Base-by-base conservation (phyloP, 2,797 vertebrate species). In the Hippoglossus hippoglossus region DNA sequence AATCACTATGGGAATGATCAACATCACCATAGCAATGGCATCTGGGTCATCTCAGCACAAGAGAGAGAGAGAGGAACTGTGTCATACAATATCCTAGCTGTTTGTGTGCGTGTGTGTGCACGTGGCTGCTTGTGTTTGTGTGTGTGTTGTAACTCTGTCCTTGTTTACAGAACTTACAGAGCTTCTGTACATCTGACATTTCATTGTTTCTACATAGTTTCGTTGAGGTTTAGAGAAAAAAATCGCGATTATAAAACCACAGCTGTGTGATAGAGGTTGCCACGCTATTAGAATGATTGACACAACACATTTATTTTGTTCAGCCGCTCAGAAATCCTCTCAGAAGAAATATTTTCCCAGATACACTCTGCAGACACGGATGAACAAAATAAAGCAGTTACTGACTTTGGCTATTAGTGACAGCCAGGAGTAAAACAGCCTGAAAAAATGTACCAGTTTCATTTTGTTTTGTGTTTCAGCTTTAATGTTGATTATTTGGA, bases 11-110 rank as follows among this genome's bases (percentile, higher is more conserved):
- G 31, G 53, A 22, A 65, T 83, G 62, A 79, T 73, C 73, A 61
- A 28, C 74, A 67, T 84, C 67, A 34, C 51, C 73, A 64, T 44
- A 55, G 73, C 36, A 34, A 73, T 86, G 63, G 47, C 52, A 62
- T 49, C 22, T 26, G 34, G 28, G 22, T 49, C 47, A 49, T 47
- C 49, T 31, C 19, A 6, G 21, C 13, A 0, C 0, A 19, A 39
- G 36, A 39, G 21, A 56, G 52, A 60, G 21, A 16, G 13, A 58
- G 63, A 36, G 46, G 34, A 55, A 39, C 28, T 26, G 19, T 59
- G 22, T 55, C 15, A 46, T 34, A 36, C 9, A n/a, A 59, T 34
- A 26, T 47, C 28, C 54, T 18, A 2, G 16, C 1, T 54, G 21
- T 24, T 11, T 25, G 22, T 25, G 21, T 58, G 46, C 31, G 6